Percentiles rank a stretch among this genome's conserved stretches.
Conservation (phyloP, 2,888 invertebrate species). For the Timema podura region DNA sequence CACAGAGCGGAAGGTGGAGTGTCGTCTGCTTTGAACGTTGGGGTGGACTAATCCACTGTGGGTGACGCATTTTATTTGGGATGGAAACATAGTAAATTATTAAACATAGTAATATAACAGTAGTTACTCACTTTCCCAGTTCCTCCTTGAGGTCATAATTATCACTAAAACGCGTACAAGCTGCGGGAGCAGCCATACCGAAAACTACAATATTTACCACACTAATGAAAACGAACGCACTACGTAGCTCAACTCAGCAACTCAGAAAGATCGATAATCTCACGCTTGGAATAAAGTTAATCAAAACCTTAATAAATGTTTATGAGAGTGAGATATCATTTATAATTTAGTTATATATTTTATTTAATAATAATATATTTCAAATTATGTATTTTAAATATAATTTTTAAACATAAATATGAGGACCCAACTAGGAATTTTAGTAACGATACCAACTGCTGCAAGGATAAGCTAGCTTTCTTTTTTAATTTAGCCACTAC, state of each 20-base stretch:
- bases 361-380: too few species aligned
- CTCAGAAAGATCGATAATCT: constrained; percentile 33
- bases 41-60: constrained; percentile 19
- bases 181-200: constrained; percentile 82
- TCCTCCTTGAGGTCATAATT: constrained; percentile 99
- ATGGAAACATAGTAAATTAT: constrained; percentile 7
- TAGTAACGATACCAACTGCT: too few species aligned
- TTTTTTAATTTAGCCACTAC: too few species aligned
- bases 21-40: constrained; percentile 26
- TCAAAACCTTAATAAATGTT: neutral
- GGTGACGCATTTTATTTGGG: neutral
- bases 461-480: too few species aligned
- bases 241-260: constrained; percentile 37
- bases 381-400: too few species aligned
- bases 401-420: too few species aligned
- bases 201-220: constrained; percentile 41
- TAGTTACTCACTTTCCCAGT: constrained; percentile 88
- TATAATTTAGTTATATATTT: too few species aligned
- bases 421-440: too few species aligned
- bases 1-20: constrained; percentile 14
- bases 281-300: constrained; percentile 15
- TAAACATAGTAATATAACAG: constrained; percentile 22
- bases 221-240: constrained; percentile 36
- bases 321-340: too few species aligned
- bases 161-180: constrained; percentile 97